Evolutionary conservation across 2,888 invertebrate species (phyloP).

Genomic region (Atethmia centrago): DNA sequence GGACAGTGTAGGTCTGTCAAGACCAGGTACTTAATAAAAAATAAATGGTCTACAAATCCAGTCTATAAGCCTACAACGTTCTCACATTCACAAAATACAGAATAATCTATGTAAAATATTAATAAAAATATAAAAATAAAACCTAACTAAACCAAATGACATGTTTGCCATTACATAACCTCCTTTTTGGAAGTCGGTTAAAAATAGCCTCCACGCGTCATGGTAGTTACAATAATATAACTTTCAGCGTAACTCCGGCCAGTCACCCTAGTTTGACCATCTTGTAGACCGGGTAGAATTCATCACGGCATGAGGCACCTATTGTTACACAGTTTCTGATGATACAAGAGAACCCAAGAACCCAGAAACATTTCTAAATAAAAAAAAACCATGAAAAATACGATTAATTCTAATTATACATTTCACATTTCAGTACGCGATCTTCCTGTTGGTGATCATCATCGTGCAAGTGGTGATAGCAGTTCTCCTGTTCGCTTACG

Average conservation of each 20-base stretch:
- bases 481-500: slow-evolving; percentile 92
- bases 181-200: too few species aligned
- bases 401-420: neutral
- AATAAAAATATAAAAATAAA: too few species aligned
- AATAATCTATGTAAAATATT: too few species aligned
- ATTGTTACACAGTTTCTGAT: neutral
- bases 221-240: neutral
- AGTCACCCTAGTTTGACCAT: neutral
- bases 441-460: slow-evolving; percentile 93
- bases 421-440: slow-evolving; percentile 92
- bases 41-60: too few species aligned
- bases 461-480: slow-evolving; percentile 93
- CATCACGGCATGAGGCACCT: neutral
- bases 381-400: neutral
- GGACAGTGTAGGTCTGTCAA: too few species aligned
- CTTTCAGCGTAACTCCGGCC: neutral
- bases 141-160: too few species aligned
- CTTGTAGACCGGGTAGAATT: neutral
- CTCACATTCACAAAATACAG: too few species aligned
- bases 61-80: too few species aligned
- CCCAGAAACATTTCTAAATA: neutral
- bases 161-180: too few species aligned
- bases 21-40: too few species aligned
- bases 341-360: neutral
- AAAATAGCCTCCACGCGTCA: neutral